Percentiles rank a stretch among this genome's conserved stretches.
These are phyloP conservation scores for Phyllotreta striolata DNA, from an alignment of 2,888 invertebrate genomes.

Conservation along the genomic window DNA sequence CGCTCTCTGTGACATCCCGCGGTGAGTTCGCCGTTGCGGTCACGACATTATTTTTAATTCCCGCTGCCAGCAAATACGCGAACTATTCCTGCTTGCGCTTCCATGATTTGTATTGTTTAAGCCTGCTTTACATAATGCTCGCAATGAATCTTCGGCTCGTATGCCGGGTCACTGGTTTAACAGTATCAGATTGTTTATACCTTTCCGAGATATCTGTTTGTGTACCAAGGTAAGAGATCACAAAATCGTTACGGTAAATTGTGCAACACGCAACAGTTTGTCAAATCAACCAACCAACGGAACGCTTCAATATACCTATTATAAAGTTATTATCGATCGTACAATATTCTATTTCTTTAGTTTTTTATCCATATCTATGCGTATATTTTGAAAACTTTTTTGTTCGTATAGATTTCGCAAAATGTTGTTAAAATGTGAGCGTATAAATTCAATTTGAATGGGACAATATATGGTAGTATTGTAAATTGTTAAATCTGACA, in stretches of 20 bases:
- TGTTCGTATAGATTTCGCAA: too few relatives aligned
- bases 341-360: too few relatives aligned
- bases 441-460: too few relatives aligned
- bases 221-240: conserved; percentile 14
- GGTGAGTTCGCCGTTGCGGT: conserved; percentile 47
- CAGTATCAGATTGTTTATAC: conserved; percentile 30
- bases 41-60: conserved; percentile 51
- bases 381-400: too few relatives aligned
- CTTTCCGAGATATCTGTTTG: conserved; percentile 20
- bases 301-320: too few relatives aligned
- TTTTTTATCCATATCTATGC: too few relatives aligned
- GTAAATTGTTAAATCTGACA: too few relatives aligned
- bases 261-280: not conserved
- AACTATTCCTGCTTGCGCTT: conserved; percentile 50
- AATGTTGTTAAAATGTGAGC: too few relatives aligned
- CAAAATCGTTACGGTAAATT: conserved; percentile 7
- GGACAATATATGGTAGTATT: too few relatives aligned
- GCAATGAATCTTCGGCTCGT: conserved; percentile 42
- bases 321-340: too few relatives aligned
- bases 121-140: conserved; percentile 49
- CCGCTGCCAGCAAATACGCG: conserved; percentile 48
- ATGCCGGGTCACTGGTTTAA: conserved; percentile 36
- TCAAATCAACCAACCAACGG: too few relatives aligned
- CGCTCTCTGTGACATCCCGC: conserved; percentile 45
- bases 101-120: conserved; percentile 51